Evolutionary conservation across 1,140 invertebrate species (phyloP).

Genomic region (Neodiprion virginianus): DNA sequence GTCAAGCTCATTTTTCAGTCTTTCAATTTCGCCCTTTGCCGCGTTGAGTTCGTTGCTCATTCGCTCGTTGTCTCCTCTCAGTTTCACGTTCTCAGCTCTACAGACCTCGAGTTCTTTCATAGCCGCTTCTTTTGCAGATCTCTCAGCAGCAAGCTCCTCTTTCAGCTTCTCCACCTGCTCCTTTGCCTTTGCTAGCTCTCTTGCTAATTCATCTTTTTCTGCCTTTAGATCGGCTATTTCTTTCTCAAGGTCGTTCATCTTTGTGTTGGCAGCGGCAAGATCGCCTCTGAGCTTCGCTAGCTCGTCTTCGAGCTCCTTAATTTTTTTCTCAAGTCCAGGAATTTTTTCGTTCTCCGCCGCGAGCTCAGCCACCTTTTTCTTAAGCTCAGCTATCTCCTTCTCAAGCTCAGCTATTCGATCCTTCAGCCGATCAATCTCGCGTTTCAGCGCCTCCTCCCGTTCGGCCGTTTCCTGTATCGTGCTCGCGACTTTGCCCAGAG

Average conservation of each 20-base stretch:
- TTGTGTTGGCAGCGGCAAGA: not conserved
- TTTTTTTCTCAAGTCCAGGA: constrained; percentile 3
- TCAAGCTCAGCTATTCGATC: constrained; percentile 23
- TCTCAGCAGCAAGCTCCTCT: constrained; percentile 12
- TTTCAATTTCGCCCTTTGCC: not conserved
- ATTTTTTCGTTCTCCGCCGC: constrained; percentile 15
- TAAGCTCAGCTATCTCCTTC: constrained; percentile 23
- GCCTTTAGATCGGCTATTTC: not conserved
- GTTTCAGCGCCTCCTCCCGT: constrained; percentile 26
- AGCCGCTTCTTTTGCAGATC: not conserved
- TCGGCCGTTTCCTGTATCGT: constrained; percentile 30
- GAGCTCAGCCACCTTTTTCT: constrained; percentile 18
- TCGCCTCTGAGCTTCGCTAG: constrained; percentile 18
- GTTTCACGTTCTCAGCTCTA: constrained; percentile 21
- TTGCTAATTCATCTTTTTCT: not conserved
- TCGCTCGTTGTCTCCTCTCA: constrained; percentile 25
- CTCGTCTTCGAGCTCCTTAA: constrained; percentile 21
- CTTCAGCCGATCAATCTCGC: constrained; percentile 29
- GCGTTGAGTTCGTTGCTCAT: constrained; percentile 10
- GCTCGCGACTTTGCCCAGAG: constrained; percentile 15
- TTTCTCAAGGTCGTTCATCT: constrained; percentile 8
- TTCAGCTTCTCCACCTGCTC: constrained; percentile 25
- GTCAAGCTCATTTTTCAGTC: constrained; percentile 14
- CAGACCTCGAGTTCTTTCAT: not conserved
- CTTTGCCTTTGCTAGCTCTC: not conserved